Conservation (phyloP, 2,888 invertebrate species). For the Busseola fusca region DNA sequence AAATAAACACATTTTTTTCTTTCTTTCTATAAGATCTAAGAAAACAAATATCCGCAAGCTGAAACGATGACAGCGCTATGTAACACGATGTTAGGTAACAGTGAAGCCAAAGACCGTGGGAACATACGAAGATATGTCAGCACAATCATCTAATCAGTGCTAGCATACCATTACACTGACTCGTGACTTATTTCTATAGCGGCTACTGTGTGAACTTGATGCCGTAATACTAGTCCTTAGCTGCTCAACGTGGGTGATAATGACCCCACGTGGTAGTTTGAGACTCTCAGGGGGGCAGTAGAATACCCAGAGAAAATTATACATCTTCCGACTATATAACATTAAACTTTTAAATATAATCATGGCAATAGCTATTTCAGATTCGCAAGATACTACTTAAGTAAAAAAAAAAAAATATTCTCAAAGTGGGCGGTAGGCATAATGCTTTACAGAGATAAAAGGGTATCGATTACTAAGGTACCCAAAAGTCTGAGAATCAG, state of each 20-base stretch:
- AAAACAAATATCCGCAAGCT: not conserved
- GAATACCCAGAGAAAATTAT: too few species aligned
- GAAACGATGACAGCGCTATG: not conserved
- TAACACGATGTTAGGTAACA: not conserved
- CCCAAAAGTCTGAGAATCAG: not conserved
- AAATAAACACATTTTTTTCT: too few species aligned
- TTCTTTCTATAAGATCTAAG: not conserved
- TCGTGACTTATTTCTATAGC: slow-evolving; percentile 7
- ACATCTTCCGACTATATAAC: too few species aligned
- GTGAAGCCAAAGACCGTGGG: slow-evolving; percentile 41
- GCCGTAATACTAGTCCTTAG: not conserved
- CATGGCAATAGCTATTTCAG: too few species aligned
- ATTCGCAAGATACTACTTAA: too few species aligned
- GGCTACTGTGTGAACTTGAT: slow-evolving; percentile 3
- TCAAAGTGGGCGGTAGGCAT: too few species aligned
- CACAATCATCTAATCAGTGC: slow-evolving; percentile 50
- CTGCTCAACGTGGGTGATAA: too few species aligned
- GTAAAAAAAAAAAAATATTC: too few species aligned
- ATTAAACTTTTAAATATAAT: too few species aligned
- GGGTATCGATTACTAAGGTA: not conserved
- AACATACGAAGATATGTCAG: slow-evolving; percentile 34
- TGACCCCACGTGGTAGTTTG: too few species aligned
- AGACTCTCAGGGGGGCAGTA: too few species aligned
- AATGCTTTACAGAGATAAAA: not conserved
- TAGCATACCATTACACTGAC: slow-evolving; percentile 42